Evolutionary conservation across 2,888 invertebrate genomes (phyloP), one percentile per base, ranked within the genome.

Genomic region (Atrina japonica): DNA sequence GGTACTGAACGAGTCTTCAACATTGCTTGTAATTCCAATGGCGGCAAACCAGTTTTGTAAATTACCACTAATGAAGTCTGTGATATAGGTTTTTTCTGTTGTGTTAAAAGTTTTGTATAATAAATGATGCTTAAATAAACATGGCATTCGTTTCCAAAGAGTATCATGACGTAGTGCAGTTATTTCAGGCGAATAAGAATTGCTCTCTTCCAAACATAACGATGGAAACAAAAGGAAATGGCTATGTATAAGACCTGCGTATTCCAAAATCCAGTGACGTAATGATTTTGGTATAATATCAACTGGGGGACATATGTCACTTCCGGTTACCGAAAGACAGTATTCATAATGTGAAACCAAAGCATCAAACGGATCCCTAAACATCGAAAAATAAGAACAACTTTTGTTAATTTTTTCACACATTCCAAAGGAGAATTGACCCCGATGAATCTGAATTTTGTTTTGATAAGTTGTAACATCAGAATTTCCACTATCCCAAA

Each of bases 201-300:
- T 35, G 35, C 41, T 41, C 21, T 63, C 45, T 25, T 43, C 35
- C n/a, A 35, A 45, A 47, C 71, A 72, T 18, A 66, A 30, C 23
- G 66, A 41, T n/a, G 66, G 52, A 2, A 66, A 67, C 16, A 67
- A 67, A 14, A 72, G 21, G 43, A 72, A 67, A 1, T 67, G 63
- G 25, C 66, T 52, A 7, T 63, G 58, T 35, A 72, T 49, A 14
- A 63, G 43, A 25, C 60, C 66, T 29, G 27, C 49, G 23, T 72
- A 49, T 11, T 45, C 35, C n/a, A 67, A 27, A 18, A 72, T 64
- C 71, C 71, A 72, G 0, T 63, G 63, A 23, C 58, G 25, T 23
- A 72, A 45, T n/a, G 63, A 43, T n/a, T 35, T 11, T 11, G 53
- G 41, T 11, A 35, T 41, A 7, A 52, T 41, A 27, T 63, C 50